Evolutionary conservation across 1,140 invertebrate species (phyloP), one percentile per base, ranked within the genome.

Genomic region (Zaprionus tsacasi): DNA sequence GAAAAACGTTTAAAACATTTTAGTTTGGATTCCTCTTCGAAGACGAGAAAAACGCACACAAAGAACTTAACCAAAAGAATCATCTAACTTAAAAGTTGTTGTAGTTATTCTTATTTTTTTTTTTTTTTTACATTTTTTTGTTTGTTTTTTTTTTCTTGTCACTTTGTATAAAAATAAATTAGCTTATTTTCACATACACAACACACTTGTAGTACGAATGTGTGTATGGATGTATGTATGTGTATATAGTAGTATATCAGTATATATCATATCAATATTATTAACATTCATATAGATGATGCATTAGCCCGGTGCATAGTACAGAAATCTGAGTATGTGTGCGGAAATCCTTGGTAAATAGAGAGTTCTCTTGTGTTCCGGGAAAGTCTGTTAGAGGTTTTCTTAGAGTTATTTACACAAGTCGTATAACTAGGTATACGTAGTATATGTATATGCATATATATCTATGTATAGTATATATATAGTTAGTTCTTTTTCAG

Each of bases 1-100:
- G 83, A 92, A 91, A 92, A 92, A 91, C 81, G 89, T 92, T 88
- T 77, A 78, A 82, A 91, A 92, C 78, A 91, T 83, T 92, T 91
- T 79, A 76, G 74, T 87, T 88, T 86, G 82, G 73, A 58, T 79
- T 79, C 59, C 40, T 75, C 65, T 56, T 89, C 73, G 66, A 90
- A 70, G 67, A 65, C 82, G 79, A 79, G 75, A 79, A 90, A 81
- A 81, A 70, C 21, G 79, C 82, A 78, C 58, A 69, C 78, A 82
- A 70, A 67, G 56, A 80, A 90, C 69, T 71, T 27, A 80, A 90
- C 68, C 50, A 50, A 77, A 79, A 70, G 69, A 82, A 68, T 70
- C 50, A 61, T 65, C 50, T 76, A 68, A 71, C 69, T 71, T 63
- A 76, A 69, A 79, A 79, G n/a, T 57, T 64, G 36, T 71, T 65